phyloP scores from a whole-genome alignment of 2,888 invertebrate genomes.

The Diachrysia chrysitis region DNA sequence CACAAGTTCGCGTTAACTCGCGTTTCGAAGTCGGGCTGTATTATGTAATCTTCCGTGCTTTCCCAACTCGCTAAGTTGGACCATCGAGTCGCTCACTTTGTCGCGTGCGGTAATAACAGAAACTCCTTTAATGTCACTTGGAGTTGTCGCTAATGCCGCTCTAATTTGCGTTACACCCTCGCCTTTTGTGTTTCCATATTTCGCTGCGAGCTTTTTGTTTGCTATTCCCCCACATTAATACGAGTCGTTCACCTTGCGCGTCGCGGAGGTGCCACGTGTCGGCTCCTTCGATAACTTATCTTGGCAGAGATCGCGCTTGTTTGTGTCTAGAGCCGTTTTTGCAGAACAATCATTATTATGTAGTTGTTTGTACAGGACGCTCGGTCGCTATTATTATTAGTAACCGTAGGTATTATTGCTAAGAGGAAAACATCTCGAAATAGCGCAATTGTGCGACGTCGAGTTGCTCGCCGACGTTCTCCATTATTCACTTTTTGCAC shows the following conservation, averaged over 20 bases:
- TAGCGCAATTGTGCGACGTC: conserved; percentile 79
- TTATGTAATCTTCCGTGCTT: conserved; percentile 74
- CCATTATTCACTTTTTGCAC: conserved; percentile 84
- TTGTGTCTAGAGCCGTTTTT: conserved; percentile 62
- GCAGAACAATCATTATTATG: conserved; percentile 67
- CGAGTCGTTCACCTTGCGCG: conserved; percentile 77
- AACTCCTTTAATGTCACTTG: conserved; percentile 73
- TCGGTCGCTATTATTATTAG: conserved; percentile 72
- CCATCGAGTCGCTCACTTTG: conserved; percentile 68
- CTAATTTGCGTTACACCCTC: conserved; percentile 71
- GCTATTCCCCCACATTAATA: conserved; percentile 63
- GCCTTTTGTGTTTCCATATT: conserved; percentile 64
- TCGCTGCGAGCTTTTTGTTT: conserved; percentile 65
- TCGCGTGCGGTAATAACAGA: conserved; percentile 73
- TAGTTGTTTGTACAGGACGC: conserved; percentile 64
- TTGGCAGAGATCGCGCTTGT: conserved; percentile 54
- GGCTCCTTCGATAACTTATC: conserved; percentile 61
- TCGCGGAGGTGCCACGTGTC: conserved; percentile 68
- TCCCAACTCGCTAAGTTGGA: conserved; percentile 70
- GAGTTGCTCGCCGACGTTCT: conserved; percentile 66
- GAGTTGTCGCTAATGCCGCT: conserved; percentile 71
- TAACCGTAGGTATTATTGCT: conserved; percentile 72
- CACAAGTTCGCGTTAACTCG: conserved; percentile 71
- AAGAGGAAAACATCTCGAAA: conserved; percentile 85
- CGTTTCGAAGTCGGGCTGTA: conserved; percentile 66